Base-by-base conservation (phyloP, 2,888 invertebrate species). In the Tromatobia lineatoria region DNA sequence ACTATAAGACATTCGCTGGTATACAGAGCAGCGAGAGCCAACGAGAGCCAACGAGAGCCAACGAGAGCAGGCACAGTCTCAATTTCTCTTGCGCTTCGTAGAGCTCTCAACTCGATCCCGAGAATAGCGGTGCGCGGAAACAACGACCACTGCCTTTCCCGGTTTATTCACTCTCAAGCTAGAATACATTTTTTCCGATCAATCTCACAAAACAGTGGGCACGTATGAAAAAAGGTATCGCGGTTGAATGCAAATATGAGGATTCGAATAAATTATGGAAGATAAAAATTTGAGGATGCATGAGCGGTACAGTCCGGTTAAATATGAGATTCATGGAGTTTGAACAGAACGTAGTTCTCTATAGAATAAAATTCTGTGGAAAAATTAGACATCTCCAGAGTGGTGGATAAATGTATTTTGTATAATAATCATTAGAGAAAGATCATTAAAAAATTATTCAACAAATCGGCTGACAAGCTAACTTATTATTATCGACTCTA, bases 1-100 rank as follows among this genome's bases (percentile, higher is more conserved):
- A 69, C 67, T 34, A 20, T 50, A 34, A 45, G 45, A 77, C 67
- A 29, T 50, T 59, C 45, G 38, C 25, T n/a, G 47, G 59, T 42
- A 11, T 20, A 66, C 64, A 7, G 57, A 13, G 23, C 3, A 57
- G 13, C 25, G 34, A 34, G 45, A 45, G 20, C 23, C 66, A 66
- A 20, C 42, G 34, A 38, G 18, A 66, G 1, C 15, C 3, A 57
- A 3, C 25, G 34, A 34, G 45, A 45, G 20, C 23, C 66, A 66
- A 20, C 42, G 34, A 38, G 18, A 66, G 1, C 15, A 13, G 45
- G n/a, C 45, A 23, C 13, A 45, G 45, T 66, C 66, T 66, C 66
- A 45, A 66, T 66, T 66, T 66, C 34, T 45, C 45, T 66, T 23
- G 42, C 20, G 18, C 45, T 42, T 18, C 66, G 45, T 42, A 13